These are phyloP conservation scores for Charina bottae DNA, from an alignment of 2,113 vertebrate genomes.

Conservation along the genomic window DNA sequence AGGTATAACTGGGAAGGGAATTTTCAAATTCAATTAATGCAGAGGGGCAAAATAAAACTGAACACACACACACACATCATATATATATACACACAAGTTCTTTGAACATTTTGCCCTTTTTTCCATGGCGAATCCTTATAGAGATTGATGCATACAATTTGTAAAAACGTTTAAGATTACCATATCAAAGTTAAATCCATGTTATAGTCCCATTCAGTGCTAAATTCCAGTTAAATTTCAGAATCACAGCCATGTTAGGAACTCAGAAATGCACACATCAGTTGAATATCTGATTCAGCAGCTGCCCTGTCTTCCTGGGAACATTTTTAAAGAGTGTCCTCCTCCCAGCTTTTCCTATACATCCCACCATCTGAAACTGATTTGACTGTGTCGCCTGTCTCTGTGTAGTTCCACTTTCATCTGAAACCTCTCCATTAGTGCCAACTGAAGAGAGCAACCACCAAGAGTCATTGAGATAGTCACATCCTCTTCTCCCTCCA, in stretches of 20 bases:
- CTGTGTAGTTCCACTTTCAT: slow-evolving; percentile 45
- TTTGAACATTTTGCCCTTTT: slow-evolving; percentile 8
- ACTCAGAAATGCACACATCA: slow-evolving; percentile 11
- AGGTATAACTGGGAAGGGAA: slow-evolving; percentile 72
- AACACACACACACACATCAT: neutral
- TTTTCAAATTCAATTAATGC: slow-evolving; percentile 69
- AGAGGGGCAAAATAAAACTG: neutral
- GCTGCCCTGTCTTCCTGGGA: neutral
- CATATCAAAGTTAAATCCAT: neutral
- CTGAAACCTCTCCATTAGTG: slow-evolving; percentile 57
- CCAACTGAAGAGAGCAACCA: slow-evolving; percentile 56
- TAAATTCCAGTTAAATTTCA: slow-evolving; percentile 30
- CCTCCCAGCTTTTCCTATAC: neutral
- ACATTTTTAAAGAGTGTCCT: slow-evolving; percentile 44
- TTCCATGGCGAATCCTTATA: neutral
- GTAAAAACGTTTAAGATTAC: neutral
- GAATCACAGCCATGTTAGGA: slow-evolving; percentile 7
- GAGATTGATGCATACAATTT: neutral
- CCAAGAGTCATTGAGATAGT: slow-evolving; percentile 47
- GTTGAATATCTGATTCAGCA: neutral
- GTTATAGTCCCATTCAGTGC: slow-evolving; percentile 1
- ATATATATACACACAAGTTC: neutral
- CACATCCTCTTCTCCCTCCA: slow-evolving; percentile 66
- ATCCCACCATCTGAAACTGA: slow-evolving; percentile 30
- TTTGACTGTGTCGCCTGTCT: slow-evolving; percentile 42